Conservation (phyloP, 2,888 invertebrate species). For the Acanthopleura granulata region DNA sequence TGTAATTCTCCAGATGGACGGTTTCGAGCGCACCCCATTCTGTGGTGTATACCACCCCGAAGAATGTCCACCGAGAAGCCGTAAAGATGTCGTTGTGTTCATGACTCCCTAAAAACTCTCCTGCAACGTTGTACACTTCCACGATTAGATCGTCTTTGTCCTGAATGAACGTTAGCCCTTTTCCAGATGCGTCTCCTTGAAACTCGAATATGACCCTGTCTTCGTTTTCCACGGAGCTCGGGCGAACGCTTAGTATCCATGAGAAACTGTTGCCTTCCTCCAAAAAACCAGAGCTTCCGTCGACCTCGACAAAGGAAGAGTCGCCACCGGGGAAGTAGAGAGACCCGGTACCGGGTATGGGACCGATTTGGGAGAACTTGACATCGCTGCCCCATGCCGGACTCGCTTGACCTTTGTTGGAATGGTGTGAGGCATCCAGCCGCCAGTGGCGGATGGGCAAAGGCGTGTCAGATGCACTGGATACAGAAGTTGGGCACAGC, state of each 20-base stretch:
- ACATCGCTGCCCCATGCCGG: background rate
- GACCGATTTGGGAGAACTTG: background rate
- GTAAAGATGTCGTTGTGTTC: background rate
- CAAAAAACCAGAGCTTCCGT: background rate
- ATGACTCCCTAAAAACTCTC: background rate
- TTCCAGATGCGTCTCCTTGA: background rate
- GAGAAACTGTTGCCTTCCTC: background rate
- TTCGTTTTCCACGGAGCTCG: background rate
- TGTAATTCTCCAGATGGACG: background rate
- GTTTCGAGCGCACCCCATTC: background rate
- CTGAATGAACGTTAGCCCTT: background rate
- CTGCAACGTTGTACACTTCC: background rate
- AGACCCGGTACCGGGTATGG: background rate
- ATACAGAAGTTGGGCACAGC: background rate
- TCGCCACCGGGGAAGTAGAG: background rate
- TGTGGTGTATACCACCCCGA: background rate
- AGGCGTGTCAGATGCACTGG: background rate
- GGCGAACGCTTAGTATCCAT: background rate
- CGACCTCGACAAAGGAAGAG: background rate
- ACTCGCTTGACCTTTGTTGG: background rate
- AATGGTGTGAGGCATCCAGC: background rate
- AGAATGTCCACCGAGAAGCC: background rate
- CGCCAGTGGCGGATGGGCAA: background rate
- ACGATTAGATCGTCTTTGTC: background rate
- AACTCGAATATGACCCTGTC: constrained; percentile 5